A percentile compares a stretch with the other conserved stretches of the same genome.
phyloP scores from a whole-genome alignment of 2,113 vertebrate species.

The Megaleporinus macrocephalus region DNA sequence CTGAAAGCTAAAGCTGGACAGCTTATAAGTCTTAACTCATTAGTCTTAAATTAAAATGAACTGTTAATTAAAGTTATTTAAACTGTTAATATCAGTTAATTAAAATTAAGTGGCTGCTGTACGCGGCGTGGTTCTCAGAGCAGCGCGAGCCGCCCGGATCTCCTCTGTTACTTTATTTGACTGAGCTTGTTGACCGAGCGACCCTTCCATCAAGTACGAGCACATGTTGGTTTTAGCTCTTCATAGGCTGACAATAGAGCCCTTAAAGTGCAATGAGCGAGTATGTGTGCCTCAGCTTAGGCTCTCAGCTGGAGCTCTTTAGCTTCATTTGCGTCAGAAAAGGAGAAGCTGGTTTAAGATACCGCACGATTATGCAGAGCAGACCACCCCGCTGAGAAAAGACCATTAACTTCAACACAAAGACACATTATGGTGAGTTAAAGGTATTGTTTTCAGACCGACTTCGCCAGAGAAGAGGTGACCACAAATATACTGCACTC shows the following conservation, averaged over 20 bases:
- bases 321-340: constrained; percentile 56
- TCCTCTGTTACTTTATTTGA: too few relatives aligned
- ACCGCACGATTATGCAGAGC: constrained; percentile 46
- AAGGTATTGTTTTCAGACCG: not conserved
- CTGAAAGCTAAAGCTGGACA: too few relatives aligned
- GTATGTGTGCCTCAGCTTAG: constrained; percentile 48
- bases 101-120: too few relatives aligned
- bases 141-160: too few relatives aligned
- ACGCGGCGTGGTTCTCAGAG: too few relatives aligned
- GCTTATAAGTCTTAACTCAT: too few relatives aligned
- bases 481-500: too few relatives aligned
- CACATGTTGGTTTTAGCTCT: constrained; percentile 35
- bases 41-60: too few relatives aligned
- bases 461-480: not conserved
- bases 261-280: constrained; percentile 42
- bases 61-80: too few relatives aligned
- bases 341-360: constrained; percentile 42
- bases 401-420: constrained; percentile 24
- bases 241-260: constrained; percentile 48
- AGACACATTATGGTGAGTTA: not conserved
- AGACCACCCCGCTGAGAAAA: constrained; percentile 24
- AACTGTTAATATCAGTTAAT: too few relatives aligned
- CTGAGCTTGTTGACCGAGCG: not conserved
- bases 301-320: constrained; percentile 56
- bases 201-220: constrained; percentile 30